Evolutionary conservation across 2,113 vertebrate species (phyloP), one percentile per base, ranked within the genome.

Genomic region (Oncorhynchus gorbuscha): DNA sequence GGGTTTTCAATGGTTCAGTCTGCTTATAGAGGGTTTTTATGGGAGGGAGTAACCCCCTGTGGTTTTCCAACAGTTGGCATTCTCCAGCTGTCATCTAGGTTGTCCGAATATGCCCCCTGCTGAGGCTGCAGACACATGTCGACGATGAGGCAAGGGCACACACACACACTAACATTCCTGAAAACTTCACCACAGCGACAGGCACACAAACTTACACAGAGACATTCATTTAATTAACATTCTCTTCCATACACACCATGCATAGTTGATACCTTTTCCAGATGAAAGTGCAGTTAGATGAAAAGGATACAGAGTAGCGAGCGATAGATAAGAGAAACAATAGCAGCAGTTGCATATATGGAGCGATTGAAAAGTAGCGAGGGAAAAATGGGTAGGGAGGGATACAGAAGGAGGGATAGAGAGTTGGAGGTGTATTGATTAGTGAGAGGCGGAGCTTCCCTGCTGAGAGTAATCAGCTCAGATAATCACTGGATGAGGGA

Each of bases 51-150:
- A 51, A 79, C 32, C n/a, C 24, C 39, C 76, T 70, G 64, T n/a
- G 58, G n/a, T 30, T 49, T 64, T 75, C 9, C 4, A 13, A 1
- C 78, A 83, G 83, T 85, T 77, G 78, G 69, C 48, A 75, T 83
- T 75, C 76, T 76, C 78, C 84, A 83, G 80, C 79, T 88, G 86
- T 79, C 22, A 49, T 26, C 30, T 78, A 72, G 70, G 78, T 72
- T 72, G 71, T 78, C 83, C 82, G 66, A 73, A 85, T 55, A 78
- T 77, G 80, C 72, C 79, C 75, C 82, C 81, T 8, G 74, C 75
- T 74, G 84, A 18, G 84, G n/a, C 9, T 14, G 22, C 82, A 65
- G 80, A 77, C 86, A 84, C 78, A 81, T 81, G 79, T 81, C 79
- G 72, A 74, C 1, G 64, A 22, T 5, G 24, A 24, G 58, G 65